Conservation (phyloP, 2,888 invertebrate species). For the Yponomeuta cagnagella region DNA sequence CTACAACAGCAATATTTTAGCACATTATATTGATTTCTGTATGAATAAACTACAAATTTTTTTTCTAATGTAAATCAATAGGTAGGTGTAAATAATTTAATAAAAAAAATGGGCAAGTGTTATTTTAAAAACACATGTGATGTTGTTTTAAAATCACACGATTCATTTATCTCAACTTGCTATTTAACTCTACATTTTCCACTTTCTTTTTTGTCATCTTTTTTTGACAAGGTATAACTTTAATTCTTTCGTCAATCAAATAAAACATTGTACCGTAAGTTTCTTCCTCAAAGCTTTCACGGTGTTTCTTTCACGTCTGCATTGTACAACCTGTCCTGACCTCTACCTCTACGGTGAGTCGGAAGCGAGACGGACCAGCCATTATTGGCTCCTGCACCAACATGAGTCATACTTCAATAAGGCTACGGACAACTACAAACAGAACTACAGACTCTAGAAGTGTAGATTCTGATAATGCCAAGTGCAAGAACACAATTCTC, state of each 20-base stretch:
- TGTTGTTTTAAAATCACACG: no score
- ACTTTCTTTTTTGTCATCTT: neutral
- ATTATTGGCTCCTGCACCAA: neutral
- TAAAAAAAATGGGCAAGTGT: no score
- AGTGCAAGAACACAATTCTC: no score
- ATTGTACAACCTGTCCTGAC: neutral
- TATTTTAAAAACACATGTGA: no score
- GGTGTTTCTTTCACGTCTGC: neutral
- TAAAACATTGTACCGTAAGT: neutral
- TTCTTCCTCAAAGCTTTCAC: neutral
- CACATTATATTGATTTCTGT: no score
- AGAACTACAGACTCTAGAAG: neutral
- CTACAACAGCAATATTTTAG: no score
- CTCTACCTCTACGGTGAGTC: neutral
- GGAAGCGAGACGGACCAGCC: neutral
- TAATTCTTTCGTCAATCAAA: neutral
- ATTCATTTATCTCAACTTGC: no score
- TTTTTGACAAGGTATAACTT: neutral
- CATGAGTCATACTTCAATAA: neutral
- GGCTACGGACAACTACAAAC: neutral
- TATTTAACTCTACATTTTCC: no score
- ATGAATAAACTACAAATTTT: no score
- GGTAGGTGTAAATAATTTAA: no score
- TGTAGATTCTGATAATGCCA: no score
- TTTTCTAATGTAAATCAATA: no score